These are phyloP conservation scores for Melanotus villosus DNA, from an alignment of 2,888 invertebrate genomes.

Conservation along the genomic window DNA sequence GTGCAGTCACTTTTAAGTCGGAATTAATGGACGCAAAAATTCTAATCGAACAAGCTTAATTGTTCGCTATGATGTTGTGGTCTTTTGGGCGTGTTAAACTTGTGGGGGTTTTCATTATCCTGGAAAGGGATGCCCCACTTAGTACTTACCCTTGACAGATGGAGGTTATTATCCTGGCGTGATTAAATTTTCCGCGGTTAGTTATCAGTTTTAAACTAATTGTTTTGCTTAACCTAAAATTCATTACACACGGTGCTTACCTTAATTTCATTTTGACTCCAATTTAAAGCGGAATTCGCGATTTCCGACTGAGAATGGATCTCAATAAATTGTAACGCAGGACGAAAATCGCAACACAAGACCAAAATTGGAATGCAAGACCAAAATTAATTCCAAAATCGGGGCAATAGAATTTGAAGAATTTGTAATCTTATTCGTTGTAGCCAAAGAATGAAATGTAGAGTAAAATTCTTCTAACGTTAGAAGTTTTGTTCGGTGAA, in stretches of 20 bases:
- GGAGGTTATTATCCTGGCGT: constrained; percentile 8
- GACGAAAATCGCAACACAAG: too few species aligned
- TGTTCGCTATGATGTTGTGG: constrained; percentile 10
- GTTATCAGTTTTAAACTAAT: constrained; percentile 29
- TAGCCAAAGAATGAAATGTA: not conserved
- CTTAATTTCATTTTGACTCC: constrained; percentile 23
- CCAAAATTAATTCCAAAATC: too few species aligned
- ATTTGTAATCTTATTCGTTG: too few species aligned
- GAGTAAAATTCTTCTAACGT: too few species aligned
- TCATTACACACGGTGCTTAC: constrained; percentile 5
- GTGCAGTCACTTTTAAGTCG: constrained; percentile 4
- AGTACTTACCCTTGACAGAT: constrained; percentile 16
- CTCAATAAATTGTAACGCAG: too few species aligned
- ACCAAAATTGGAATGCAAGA: too few species aligned
- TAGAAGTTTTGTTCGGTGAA: not conserved
- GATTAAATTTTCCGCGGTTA: constrained; percentile 23
- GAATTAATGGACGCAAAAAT: constrained; percentile 19
- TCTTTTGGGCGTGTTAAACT: constrained; percentile 17
- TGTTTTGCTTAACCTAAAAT: constrained; percentile 23
- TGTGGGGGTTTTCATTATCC: constrained; percentile 12
- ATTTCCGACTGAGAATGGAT: too few species aligned
- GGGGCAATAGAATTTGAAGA: too few species aligned
- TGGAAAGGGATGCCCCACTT: constrained; percentile 10
- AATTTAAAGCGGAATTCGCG: too few species aligned
- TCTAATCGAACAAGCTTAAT: constrained; percentile 13